Conservation (phyloP, 2,113 vertebrate species). For the Romanogobio albipinnatus region DNA sequence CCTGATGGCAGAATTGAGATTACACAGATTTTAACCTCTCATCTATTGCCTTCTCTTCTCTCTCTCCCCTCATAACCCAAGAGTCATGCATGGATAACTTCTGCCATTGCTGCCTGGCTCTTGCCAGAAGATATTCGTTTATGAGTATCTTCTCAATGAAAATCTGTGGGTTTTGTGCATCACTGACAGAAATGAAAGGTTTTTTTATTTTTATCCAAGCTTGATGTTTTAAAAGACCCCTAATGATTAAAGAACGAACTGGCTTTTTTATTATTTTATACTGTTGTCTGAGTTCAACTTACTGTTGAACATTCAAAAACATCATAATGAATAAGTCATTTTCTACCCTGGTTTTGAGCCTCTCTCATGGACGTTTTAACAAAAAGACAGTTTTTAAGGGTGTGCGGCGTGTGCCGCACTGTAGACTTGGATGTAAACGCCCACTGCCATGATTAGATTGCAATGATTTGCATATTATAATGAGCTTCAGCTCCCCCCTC, state of each 20-base stretch:
- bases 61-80: conserved; percentile 31
- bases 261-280: no score
- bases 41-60: conserved; percentile 3
- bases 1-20: conserved; percentile 20
- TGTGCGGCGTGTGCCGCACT: no score
- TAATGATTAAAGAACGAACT: background rate
- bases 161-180: background rate
- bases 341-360: no score
- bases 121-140: background rate
- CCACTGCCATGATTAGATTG: no score
- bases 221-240: background rate
- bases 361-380: no score
- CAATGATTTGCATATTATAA: no score
- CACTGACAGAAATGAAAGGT: background rate
- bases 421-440: no score
- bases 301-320: no score
- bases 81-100: conserved; percentile 27
- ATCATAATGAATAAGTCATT: no score
- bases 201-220: background rate
- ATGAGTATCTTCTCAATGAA: background rate
- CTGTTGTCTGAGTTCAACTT: no score
- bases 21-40: conserved; percentile 28
- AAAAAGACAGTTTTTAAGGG: no score
- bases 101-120: background rate
- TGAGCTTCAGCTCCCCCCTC: no score